Conservation (phyloP, 2,888 invertebrate genomes). For the Epinotia demarniana region DNA sequence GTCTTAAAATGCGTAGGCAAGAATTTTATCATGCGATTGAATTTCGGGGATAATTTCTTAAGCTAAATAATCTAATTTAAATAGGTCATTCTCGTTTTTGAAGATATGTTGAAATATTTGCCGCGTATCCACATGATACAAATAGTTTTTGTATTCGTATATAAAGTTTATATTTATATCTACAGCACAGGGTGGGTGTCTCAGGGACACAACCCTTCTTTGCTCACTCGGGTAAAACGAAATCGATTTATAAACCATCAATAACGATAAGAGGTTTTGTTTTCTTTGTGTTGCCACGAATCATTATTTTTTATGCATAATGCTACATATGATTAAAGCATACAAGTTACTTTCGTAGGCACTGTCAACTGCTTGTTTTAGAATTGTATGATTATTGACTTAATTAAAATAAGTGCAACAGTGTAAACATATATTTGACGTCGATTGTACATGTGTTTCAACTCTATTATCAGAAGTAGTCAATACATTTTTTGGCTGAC, state of each 20-base stretch:
- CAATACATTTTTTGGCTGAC: no score
- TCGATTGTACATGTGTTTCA: no score
- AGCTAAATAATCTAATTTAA: not conserved
- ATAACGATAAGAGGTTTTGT: constrained; percentile 58
- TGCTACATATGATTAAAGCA: not conserved
- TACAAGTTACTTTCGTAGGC: no score
- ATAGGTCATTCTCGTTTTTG: no score
- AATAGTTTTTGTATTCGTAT: constrained; percentile 1
- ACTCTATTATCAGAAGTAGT: no score
- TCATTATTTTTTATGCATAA: constrained; percentile 22
- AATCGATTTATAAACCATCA: constrained; percentile 70
- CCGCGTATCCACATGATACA: not conserved
- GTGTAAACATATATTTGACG: no score
- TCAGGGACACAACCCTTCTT: constrained; percentile 61
- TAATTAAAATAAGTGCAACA: no score
- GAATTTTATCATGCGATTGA: constrained; percentile 38
- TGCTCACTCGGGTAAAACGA: constrained; percentile 61
- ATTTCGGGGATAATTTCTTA: constrained; percentile 16
- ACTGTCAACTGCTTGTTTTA: no score
- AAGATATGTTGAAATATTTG: not conserved
- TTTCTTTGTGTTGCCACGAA: constrained; percentile 53
- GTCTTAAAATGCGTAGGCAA: constrained; percentile 40
- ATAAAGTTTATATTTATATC: constrained; percentile 35
- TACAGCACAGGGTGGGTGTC: constrained; percentile 44
- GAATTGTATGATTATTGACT: no score